Evolutionary conservation across 2,797 vertebrate species (phyloP).

Genomic region (Macrochelys suwanniensis): DNA sequence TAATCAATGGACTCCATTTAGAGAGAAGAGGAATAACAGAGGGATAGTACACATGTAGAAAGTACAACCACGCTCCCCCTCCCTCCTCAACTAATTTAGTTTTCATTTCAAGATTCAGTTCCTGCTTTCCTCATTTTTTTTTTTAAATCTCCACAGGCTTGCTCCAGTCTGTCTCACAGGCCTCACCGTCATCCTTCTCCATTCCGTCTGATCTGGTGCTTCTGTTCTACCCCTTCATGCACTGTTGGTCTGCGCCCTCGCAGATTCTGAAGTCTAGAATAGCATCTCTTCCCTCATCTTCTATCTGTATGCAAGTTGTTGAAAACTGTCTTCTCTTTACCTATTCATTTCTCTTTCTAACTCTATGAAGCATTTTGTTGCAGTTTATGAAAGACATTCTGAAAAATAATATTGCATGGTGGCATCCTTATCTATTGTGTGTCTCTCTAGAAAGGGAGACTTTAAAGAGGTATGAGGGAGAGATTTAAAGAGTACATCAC

Average conservation of each 20-base stretch:
- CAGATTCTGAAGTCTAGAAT: not conserved
- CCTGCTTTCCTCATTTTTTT: not conserved
- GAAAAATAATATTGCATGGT: not conserved
- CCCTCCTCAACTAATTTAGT: not conserved
- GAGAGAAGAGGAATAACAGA: not conserved
- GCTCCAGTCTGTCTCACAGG: not conserved
- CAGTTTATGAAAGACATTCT: accelerated
- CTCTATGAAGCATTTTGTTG: accelerated
- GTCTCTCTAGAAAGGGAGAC: not conserved
- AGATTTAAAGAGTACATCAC: not conserved
- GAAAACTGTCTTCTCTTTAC: accelerated
- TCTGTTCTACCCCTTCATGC: not conserved
- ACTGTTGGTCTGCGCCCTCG: not conserved
- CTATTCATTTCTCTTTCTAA: not conserved
- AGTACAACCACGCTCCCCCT: not conserved
- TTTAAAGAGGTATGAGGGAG: not conserved
- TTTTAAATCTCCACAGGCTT: not conserved
- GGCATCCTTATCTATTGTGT: not conserved
- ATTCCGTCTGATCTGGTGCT: not conserved
- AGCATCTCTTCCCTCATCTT: not conserved
- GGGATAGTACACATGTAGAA: not conserved
- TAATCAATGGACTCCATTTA: not conserved
- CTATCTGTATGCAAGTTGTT: not conserved
- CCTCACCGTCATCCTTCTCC: accelerated
- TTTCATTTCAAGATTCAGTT: not conserved